Conservation (phyloP, 2,888 invertebrate genomes). For the Drosophila kuntzei region DNA sequence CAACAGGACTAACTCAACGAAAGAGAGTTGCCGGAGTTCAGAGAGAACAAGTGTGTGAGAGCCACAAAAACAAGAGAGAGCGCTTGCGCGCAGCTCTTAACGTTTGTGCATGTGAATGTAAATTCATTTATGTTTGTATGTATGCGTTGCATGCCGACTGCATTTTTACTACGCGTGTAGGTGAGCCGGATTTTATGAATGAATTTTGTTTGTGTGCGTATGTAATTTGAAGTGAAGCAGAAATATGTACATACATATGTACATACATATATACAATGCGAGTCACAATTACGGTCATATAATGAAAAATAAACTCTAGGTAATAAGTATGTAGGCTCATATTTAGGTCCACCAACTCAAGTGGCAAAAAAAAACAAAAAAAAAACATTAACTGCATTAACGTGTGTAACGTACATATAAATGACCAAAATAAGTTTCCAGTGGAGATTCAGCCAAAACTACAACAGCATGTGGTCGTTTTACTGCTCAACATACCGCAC, state of each 20-base stretch:
- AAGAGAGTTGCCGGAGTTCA: constrained; percentile 30
- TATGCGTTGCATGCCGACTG: constrained; percentile 44
- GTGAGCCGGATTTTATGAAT: constrained; percentile 82
- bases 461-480: constrained; percentile 17
- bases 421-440: constrained; percentile 15
- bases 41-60: constrained; percentile 14
- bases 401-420: neutral
- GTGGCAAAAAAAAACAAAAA: constrained; percentile 20
- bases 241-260: too few species aligned
- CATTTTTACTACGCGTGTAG: constrained; percentile 81
- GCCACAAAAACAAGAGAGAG: constrained; percentile 43
- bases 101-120: constrained; percentile 7
- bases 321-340: constrained; percentile 7
- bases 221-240: constrained; percentile 46
- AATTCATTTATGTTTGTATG: constrained; percentile 5
- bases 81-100: constrained; percentile 60
- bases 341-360: constrained; percentile 36
- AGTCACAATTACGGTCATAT: constrained; percentile 25
- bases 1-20: constrained; percentile 64
- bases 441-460: constrained; percentile 6
- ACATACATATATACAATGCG: constrained; percentile 45
- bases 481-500: constrained; percentile 8
- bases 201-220: constrained; percentile 67
- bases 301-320: constrained; percentile 33
- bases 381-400: constrained; percentile 10